Evolutionary conservation across 2,797 vertebrate genomes (phyloP).

Genomic region (Heliangelus exortis): DNA sequence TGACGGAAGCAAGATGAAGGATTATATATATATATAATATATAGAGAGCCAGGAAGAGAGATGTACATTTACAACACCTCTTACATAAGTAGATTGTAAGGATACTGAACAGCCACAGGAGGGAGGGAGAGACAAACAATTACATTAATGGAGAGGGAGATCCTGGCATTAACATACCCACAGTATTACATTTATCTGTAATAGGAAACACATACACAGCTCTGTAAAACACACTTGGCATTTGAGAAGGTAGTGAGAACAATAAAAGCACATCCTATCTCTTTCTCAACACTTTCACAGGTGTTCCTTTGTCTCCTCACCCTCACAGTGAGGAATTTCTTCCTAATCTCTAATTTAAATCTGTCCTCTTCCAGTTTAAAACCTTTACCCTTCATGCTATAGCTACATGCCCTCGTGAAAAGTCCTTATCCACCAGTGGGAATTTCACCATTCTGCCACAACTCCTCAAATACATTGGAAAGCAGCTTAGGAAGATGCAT

Average conservation of each 20-base stretch:
- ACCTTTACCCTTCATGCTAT: no score
- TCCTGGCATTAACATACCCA: conserved; percentile 60
- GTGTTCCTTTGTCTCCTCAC: no score
- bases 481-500: no score
- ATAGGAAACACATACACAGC: not conserved
- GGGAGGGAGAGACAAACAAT: conserved; percentile 72
- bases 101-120: conserved; percentile 72
- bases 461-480: no score
- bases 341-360: no score
- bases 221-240: not conserved
- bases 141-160: conserved; percentile 72
- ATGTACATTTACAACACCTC: conserved; percentile 54
- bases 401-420: no score
- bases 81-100: conserved; percentile 72
- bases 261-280: not conserved
- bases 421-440: no score
- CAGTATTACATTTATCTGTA: not conserved
- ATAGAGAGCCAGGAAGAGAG: conserved; percentile 43
- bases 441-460: no score
- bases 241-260: not conserved
- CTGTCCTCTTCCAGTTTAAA: no score
- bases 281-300: no score
- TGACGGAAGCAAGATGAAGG: conserved; percentile 54
- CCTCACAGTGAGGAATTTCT: no score
- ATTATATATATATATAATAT: conserved; percentile 18